A percentile compares a stretch with the other conserved stretches of the same genome.
Conservation (phyloP, 2,888 invertebrate species). For the Meiosimyza decipiens region DNA sequence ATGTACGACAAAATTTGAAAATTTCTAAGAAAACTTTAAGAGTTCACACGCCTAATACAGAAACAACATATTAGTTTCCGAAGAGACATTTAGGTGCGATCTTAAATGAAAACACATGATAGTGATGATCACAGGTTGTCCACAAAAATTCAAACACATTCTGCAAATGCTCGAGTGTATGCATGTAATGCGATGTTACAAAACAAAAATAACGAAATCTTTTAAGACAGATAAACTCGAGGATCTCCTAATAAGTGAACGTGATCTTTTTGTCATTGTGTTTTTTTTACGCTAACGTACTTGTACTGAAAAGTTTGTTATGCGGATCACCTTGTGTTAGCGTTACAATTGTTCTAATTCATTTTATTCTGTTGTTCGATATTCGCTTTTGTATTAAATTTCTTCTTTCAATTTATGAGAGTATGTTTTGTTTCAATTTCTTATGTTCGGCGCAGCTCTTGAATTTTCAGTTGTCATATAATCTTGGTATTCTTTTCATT, state of each 20-base stretch:
- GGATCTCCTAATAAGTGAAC: background rate
- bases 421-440: background rate
- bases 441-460: background rate
- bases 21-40: conserved; percentile 6
- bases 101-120: background rate
- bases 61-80: background rate
- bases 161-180: background rate
- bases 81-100: conserved; percentile 20
- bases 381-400: conserved; percentile 6
- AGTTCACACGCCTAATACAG: conserved; percentile 10
- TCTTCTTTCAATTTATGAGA: background rate
- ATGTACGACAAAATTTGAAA: background rate
- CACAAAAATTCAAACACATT: background rate
- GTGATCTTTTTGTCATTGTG: conserved; percentile 26
- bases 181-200: background rate
- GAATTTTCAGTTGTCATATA: background rate
- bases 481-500: conserved; percentile 3
- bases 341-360: conserved; percentile 25
- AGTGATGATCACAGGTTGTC: conserved; percentile 7
- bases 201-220: conserved; percentile 23
- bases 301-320: too few species aligned
- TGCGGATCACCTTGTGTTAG: conserved; percentile 19
- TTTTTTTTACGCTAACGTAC: conserved; percentile 4
- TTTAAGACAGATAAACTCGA: conserved; percentile 33
- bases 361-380: background rate